Evolutionary conservation across 2,888 invertebrate genomes (phyloP), one percentile per base, ranked within the genome.

Genomic region (Zygogramma bicolorata): DNA sequence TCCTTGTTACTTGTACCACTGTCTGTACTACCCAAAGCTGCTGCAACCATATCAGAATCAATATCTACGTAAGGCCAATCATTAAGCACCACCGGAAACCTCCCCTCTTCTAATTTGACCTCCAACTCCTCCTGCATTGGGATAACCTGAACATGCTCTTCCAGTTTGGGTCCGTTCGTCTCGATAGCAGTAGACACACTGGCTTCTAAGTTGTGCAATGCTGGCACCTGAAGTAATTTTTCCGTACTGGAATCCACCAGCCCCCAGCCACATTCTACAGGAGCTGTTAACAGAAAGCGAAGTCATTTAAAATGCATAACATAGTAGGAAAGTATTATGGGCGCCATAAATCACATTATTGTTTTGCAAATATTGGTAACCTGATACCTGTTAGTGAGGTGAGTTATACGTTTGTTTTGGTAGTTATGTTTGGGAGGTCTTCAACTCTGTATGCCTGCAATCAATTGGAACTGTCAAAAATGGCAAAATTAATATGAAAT

Each of bases 101-200:
- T 87, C 18, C 88, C 88, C 77, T 89, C 87, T 81, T 89, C 88
- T 66, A 89, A 79, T 66, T 89, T 86, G 20, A 91, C 90, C 81
- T 91, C 91, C 63, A 91, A 83, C 79, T 91, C 91, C 83, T 91
- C 91, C 83, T 90, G 89, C 87, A 90, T 89, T 0, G 89, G 89
- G 66, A 89, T 89, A 6, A 87, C 87, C 79, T 88, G 86, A 5
- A 86, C 86, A 13, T 66, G 60, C 18, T 73, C 65, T 38, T 71
- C 68, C 13, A 53, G 31, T 27, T 68, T 31, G 53, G 8, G 58
- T 80, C 83, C 68, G 3, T 49, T 68, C 0, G 58, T 27, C 40
- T 63, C 63, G 1, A 42, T 61, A 1, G 40, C 67, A 15, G 67
- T 38, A 20, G 60, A 65, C 62, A 70, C 65, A 13, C 69, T 84